Percentiles rank a stretch among this genome's conserved stretches.
These are phyloP conservation scores for Phataginus tetradactyla DNA, from an alignment of 2,797 vertebrate species.

Conservation along the genomic window DNA sequence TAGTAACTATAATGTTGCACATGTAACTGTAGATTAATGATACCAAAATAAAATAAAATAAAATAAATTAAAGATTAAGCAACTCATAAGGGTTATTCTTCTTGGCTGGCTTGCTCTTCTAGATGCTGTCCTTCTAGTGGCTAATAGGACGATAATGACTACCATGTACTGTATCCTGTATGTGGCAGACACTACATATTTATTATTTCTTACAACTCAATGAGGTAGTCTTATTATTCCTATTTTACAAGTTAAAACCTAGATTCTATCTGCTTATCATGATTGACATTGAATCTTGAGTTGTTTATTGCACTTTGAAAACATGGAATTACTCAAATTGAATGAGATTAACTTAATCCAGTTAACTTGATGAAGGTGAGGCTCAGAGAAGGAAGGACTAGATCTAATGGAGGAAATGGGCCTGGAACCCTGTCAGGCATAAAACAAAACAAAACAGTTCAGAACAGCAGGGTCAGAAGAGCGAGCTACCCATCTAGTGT, in stretches of 20 bases:
- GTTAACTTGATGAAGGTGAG: neutral
- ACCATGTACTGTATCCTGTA: neutral
- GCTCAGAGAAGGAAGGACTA: neutral
- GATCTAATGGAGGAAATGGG: neutral
- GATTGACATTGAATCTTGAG: neutral
- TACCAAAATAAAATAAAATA: no score
- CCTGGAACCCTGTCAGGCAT: neutral
- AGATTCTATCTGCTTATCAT: neutral
- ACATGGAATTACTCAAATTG: neutral
- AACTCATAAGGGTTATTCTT: neutral
- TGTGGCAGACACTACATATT: neutral
- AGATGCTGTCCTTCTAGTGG: neutral
- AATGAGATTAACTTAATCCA: neutral
- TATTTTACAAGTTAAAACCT: neutral
- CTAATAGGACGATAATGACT: neutral
- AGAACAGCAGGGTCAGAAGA: neutral
- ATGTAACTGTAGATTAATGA: no score
- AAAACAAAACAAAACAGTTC: neutral
- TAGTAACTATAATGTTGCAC: no score
- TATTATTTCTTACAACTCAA: neutral
- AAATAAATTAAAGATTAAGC: neutral
- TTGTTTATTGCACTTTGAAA: neutral
- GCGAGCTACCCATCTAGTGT: neutral
- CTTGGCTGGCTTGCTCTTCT: neutral
- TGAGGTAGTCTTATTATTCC: neutral